Evolutionary conservation across 2,113 vertebrate species (phyloP), one percentile per base, ranked within the genome.

Genomic region (Euleptes europaea): DNA sequence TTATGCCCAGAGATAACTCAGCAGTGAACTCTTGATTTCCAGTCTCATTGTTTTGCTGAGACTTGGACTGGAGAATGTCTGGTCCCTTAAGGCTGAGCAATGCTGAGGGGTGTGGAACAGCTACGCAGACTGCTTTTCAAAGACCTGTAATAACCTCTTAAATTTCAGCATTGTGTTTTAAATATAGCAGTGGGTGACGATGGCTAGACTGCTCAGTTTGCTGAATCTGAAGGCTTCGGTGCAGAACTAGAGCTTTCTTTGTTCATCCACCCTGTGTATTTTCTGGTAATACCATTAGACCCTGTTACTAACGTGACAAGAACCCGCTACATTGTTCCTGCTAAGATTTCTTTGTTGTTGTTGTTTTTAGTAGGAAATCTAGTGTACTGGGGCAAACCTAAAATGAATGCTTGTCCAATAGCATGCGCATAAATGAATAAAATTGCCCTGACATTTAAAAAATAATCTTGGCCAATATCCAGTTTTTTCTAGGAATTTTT

Each of bases 221-320:
- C 1, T 90, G 73, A 19, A 84, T 90, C 85, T 87, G 63, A 51
- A 90, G 73, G n/a, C 71, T 88, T 89, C 79, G 84, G 66, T 77
- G 72, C 65, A 87, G 79, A 89, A 81, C 31, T 80, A 84, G 73
- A 85, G 44, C 2, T 80, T 84, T n/a, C 38, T 79, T 87, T 91
- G 83, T 82, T 80, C 7, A 0, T 93, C 42, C 83, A 26, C 5
- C 0, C 67, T 83, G 12, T 78, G 15, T 78, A 44, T n/a, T 9
- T 91, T 84, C 60, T 54, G 28, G 8, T 69, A 71, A 57, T 86
- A 40, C 76, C 80, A n/a, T 67, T 88, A 28, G 0, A 60, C 73
- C 47, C 80, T 84, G 42, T 86, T 76, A 85, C 26, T 73, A 84
- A 28, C 88, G 65, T 54, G 76, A 71, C 69, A 63, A 57, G 78